A percentile compares a stretch with the other conserved stretches of the same genome.
Evolutionary conservation across 2,888 invertebrate species (phyloP).

Genomic region (Philereme transversata): DNA sequence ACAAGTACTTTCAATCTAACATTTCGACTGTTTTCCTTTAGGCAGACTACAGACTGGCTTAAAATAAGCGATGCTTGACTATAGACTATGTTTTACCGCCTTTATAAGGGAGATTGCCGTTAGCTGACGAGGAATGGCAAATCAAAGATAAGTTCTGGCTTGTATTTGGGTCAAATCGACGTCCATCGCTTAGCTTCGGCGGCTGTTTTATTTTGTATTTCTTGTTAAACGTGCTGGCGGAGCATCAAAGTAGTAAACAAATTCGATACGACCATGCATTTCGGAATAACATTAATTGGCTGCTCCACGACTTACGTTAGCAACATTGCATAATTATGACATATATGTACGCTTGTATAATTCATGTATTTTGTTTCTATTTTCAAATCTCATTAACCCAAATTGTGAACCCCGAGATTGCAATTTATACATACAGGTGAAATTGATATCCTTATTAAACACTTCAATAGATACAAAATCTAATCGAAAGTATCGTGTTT

Average conservation of each 20-base stretch:
- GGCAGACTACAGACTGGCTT: slow-evolving; percentile 35
- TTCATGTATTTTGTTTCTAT: too few relatives aligned
- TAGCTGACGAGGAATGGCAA: slow-evolving; percentile 27
- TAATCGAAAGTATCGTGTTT: too few relatives aligned
- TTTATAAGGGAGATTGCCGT: slow-evolving; percentile 14
- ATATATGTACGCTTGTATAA: too few relatives aligned
- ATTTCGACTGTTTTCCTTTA: slow-evolving; percentile 35
- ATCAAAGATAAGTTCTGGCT: slow-evolving; percentile 38
- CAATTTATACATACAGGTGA: too few relatives aligned
- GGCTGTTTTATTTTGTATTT: slow-evolving; percentile 24
- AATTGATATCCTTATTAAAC: too few relatives aligned
- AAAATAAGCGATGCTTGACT: slow-evolving; percentile 22
- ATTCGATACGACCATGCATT: not conserved
- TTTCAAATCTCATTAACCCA: too few relatives aligned
- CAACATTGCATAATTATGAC: too few relatives aligned
- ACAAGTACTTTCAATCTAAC: slow-evolving; percentile 30
- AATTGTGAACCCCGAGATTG: too few relatives aligned
- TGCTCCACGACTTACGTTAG: too few relatives aligned
- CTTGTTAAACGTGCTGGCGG: slow-evolving; percentile 12
- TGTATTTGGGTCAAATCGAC: slow-evolving; percentile 23
- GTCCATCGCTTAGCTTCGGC: slow-evolving; percentile 34
- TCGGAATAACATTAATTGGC: too few relatives aligned
- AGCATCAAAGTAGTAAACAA: slow-evolving; percentile 8
- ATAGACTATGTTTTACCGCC: slow-evolving; percentile 6
- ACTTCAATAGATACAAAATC: too few relatives aligned